Evolutionary conservation across 2,888 invertebrate species (phyloP), one percentile per base, ranked within the genome.

Genomic region (Ditula angustiorana): DNA sequence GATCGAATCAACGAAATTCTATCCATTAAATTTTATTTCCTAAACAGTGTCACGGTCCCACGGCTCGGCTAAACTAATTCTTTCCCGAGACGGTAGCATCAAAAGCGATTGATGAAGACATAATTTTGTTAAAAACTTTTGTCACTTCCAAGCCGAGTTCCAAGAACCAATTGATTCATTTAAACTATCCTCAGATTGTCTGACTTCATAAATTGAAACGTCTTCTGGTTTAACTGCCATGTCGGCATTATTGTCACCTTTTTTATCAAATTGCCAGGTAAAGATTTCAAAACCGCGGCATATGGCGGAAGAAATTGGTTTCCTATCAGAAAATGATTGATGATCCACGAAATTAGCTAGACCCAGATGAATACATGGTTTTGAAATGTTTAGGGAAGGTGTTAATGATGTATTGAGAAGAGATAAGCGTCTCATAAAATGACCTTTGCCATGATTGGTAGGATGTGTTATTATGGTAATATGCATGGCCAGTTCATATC

Each of bases 161-260:
- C 72, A 72, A 72, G 83, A 82, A 83, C 80, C 79, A 81, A 82
- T 80, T 77, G 79, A 77, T 77, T 71, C 70, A 71, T 75, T 74
- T 72, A 70, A 73, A 72, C 58, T 37, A 64, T 59, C 64, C 63
- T 46, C 59, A 59, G 64, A 64, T 59, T 59, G 46, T 64, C 53
- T 64, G 73, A 83, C 77, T 81, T 79, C 82, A 86, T 89, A 90
- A 89, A 92, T 90, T 88, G 88, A 92, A 90, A 89, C 81, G 83
- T 92, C 86, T 80, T 79, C 82, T 83, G 80, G 86, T 80, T 85
- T 86, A 82, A 86, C 81, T 80, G 83, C 83, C 79, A 79, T 82
- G 83, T 84, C 78, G 78, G 74, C 74, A 77, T 84, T 84, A 86
- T 86, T 89, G 87, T 88, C 85, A 85, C 82, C 80, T 87, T 90